Percentiles rank a stretch among this genome's conserved stretches.
These are phyloP conservation scores for Lepidocyrtoides sp. DNA, from an alignment of 2,888 invertebrate genomes.

Conservation along the genomic window DNA sequence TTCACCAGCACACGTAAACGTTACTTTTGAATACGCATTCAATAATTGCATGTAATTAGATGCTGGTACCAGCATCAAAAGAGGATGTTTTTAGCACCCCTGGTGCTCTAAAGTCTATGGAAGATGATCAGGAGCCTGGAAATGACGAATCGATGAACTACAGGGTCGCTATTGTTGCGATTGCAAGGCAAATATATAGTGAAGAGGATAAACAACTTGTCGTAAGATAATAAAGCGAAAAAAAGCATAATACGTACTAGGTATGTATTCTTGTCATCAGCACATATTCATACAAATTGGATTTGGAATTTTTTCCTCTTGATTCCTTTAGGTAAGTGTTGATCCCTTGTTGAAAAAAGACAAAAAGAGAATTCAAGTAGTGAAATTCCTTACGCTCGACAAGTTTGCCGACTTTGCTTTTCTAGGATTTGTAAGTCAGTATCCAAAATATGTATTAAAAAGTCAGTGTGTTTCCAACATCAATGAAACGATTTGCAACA, in stretches of 20 bases:
- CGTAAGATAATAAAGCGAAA: background rate
- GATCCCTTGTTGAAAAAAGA: slow-evolving; percentile 66
- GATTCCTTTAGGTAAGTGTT: slow-evolving; percentile 55
- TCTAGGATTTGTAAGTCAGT: slow-evolving; percentile 76
- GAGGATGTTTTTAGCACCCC: slow-evolving; percentile 70
- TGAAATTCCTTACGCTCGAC: slow-evolving; percentile 67
- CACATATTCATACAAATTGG: too few species aligned
- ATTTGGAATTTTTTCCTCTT: background rate
- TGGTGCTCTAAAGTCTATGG: slow-evolving; percentile 61
- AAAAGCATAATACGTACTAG: too few species aligned
- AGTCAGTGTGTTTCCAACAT: too few species aligned
- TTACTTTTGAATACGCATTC: too few species aligned
- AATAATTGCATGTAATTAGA: too few species aligned
- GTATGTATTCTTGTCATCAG: too few species aligned
- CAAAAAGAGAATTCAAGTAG: slow-evolving; percentile 42
- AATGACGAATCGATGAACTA: slow-evolving; percentile 60
- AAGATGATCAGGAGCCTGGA: slow-evolving; percentile 52
- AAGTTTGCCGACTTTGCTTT: slow-evolving; percentile 76
- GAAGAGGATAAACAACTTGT: slow-evolving; percentile 71
- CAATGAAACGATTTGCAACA: too few species aligned
- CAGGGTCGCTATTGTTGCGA: slow-evolving; percentile 70
- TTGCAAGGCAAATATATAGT: slow-evolving; percentile 70
- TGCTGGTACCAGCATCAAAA: slow-evolving; percentile 71
- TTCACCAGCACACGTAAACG: too few species aligned
- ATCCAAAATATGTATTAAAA: too few species aligned